Base-by-base conservation (phyloP, 2,888 invertebrate species). In the Hirtodrosophila confusa region DNA sequence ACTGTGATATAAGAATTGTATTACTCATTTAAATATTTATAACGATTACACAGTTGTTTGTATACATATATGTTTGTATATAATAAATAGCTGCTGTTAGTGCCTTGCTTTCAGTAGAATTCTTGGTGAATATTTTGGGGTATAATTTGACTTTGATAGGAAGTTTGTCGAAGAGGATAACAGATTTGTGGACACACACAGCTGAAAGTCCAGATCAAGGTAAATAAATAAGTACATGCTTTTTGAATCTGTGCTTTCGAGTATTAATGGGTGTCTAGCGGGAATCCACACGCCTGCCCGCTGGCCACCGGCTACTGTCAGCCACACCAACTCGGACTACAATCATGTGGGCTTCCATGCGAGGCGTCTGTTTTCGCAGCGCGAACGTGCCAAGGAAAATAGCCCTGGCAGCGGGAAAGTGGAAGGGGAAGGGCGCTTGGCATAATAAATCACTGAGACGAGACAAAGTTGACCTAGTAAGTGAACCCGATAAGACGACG, bases 401-500 rank as follows among this genome's bases (percentile, higher is more conserved):
- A 74, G 66, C 58, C 70, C 11, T 39, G 6, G 33, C 23, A 11
- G 10, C 17, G 17, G 37, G 6, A n/a, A n/a, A n/a, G n/a, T n/a
- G n/a, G 40, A 12, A 17, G 12, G 23, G 47, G 9, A 8, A 31
- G 8, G 23, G 35, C 3, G 50, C 45, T 39, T 55, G 71, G 31
- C 58, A 58, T 63, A 71, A 77, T 77, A 77, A 77, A 77, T 77
- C 77, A 77, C 65, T 31, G 54, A 50, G 33, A 53, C 44, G 53
- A 51, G 57, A 67, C 65, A 69, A 61, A 51, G 69, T 78, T 82
- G 84, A 82, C 80, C 82, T 72, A 82, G 79, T 82, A 75, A 77
- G 72, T 72, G 71, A 70, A 65, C 77, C 76, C 62, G 55, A 60
- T 75, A 75, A 75, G 71, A 58, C 35, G 71, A 53, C 35, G 47